These are phyloP conservation scores for Turritopsis dohrnii DNA, from an alignment of 30 jellyfish, hydroid and myxozoan genomes.

Conservation along the genomic window DNA sequence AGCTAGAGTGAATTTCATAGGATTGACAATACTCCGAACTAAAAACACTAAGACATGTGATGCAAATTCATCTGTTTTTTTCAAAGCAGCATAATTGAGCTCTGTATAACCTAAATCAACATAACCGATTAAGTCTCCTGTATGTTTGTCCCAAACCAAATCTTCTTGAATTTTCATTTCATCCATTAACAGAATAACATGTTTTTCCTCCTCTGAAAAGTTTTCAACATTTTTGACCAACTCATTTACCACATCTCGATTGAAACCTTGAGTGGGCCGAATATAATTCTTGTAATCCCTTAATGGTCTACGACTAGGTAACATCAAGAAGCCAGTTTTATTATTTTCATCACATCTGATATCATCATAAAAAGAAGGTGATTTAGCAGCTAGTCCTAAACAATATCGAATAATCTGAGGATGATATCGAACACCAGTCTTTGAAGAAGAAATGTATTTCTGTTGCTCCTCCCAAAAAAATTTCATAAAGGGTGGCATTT, in stretches of 20 bases:
- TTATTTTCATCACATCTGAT: slow-evolving; percentile 29
- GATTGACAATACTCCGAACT: slow-evolving; percentile 1
- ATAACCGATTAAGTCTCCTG: slow-evolving; percentile 5
- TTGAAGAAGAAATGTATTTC: slow-evolving; percentile 19
- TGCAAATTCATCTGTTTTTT: slow-evolving; percentile 20
- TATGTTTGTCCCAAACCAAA: too few relatives aligned
- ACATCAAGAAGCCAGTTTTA: slow-evolving; percentile 33
- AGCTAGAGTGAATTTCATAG: slow-evolving; percentile 5
- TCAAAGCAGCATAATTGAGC: slow-evolving; percentile 1
- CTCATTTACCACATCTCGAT: slow-evolving; percentile 34
- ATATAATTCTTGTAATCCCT: slow-evolving; percentile 35
- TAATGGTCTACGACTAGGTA: slow-evolving; percentile 45
- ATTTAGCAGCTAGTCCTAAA: slow-evolving; percentile 38
- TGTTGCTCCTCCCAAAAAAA: slow-evolving; percentile 13
- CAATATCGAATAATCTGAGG: slow-evolving; percentile 39
- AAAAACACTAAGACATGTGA: too few relatives aligned
- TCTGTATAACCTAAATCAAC: slow-evolving; percentile 12
- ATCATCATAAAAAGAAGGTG: too few relatives aligned
- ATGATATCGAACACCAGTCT: slow-evolving; percentile 28
- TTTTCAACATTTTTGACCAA: slow-evolving; percentile 15
- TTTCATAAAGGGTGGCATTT: slow-evolving; percentile 41
- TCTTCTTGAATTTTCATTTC: slow-evolving; percentile 53
- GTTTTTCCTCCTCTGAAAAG: slow-evolving; percentile 32
- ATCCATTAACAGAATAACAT: slow-evolving; percentile 30
- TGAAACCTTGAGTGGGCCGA: slow-evolving; percentile 43